phyloP scores from a whole-genome alignment of 2,888 invertebrate species.

The Harmothoe impar region DNA sequence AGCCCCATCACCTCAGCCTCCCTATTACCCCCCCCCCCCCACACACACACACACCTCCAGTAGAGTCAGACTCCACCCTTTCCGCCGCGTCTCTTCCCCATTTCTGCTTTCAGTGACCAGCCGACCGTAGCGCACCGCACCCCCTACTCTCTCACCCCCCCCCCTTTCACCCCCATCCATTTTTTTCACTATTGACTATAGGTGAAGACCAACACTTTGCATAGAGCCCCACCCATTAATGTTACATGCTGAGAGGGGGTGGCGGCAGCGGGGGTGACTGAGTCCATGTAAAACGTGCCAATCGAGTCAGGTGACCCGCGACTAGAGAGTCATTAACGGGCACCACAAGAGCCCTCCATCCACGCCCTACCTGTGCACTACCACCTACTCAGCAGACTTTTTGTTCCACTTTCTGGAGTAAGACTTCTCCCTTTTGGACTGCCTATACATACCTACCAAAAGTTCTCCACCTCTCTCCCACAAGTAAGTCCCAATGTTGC shows the following conservation, averaged over 20 bases:
- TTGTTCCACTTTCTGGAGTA: too few species aligned
- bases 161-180: too few species aligned
- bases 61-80: neutral
- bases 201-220: neutral
- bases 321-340: neutral
- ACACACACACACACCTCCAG: neutral
- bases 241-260: neutral
- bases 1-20: neutral
- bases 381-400: too few species aligned
- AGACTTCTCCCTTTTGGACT: neutral
- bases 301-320: slow-evolving; percentile 9
- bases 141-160: neutral
- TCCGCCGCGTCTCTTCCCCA: neutral
- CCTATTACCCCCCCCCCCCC: neutral
- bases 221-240: neutral
- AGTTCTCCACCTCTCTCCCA: neutral
- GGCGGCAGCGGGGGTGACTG: slow-evolving; percentile 21
- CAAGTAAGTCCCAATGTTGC: slow-evolving; percentile 11
- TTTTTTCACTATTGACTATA: neutral
- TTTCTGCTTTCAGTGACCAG: slow-evolving; percentile 16
- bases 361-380: too few species aligned
- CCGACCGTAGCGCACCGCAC: neutral
- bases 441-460: neutral
- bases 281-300: slow-evolving; percentile 7
- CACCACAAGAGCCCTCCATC: too few species aligned